Percentiles rank a stretch among this genome's conserved stretches.
phyloP scores from a whole-genome alignment of 2,888 invertebrate species.

The Gnatocerus cornutus region DNA sequence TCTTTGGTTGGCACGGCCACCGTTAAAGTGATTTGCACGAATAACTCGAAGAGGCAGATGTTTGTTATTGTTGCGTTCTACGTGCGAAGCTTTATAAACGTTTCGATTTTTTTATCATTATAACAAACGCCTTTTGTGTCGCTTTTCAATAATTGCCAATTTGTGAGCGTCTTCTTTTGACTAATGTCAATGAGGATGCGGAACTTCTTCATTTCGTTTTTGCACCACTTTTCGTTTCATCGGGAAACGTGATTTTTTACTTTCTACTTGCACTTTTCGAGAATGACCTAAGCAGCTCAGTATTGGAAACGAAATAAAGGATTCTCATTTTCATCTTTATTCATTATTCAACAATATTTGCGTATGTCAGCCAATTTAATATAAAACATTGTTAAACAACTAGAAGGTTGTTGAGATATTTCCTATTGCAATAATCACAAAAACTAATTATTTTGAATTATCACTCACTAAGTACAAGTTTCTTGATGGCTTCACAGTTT shows the following conservation, averaged over 20 bases:
- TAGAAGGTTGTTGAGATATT: no score
- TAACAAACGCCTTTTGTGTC: slow-evolving; percentile 31
- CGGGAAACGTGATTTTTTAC: slow-evolving; percentile 6
- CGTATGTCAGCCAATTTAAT: no score
- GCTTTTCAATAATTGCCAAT: slow-evolving; percentile 39
- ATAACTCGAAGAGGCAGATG: slow-evolving; percentile 50
- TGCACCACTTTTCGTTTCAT: slow-evolving; percentile 26
- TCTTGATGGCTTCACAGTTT: no score
- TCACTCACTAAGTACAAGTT: no score
- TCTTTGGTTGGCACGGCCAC: slow-evolving; percentile 52
- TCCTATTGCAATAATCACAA: no score
- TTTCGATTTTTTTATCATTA: slow-evolving; percentile 32
- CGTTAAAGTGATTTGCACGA: slow-evolving; percentile 56
- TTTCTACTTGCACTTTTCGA: slow-evolving; percentile 24
- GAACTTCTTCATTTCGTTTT: slow-evolving; percentile 32
- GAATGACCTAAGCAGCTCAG: background rate
- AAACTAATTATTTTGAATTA: no score
- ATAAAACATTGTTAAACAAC: no score
- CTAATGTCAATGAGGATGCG: slow-evolving; percentile 18
- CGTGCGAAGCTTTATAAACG: slow-evolving; percentile 42
- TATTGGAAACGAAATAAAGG: no score
- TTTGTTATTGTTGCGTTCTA: slow-evolving; percentile 44
- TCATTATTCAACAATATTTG: no score
- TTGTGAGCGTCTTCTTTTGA: slow-evolving; percentile 7
- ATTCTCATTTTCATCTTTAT: no score